A percentile compares a stretch with the other conserved stretches of the same genome.
These are phyloP conservation scores for Caranx ignobilis DNA, from an alignment of 2,113 vertebrate genomes.

Conservation along the genomic window DNA sequence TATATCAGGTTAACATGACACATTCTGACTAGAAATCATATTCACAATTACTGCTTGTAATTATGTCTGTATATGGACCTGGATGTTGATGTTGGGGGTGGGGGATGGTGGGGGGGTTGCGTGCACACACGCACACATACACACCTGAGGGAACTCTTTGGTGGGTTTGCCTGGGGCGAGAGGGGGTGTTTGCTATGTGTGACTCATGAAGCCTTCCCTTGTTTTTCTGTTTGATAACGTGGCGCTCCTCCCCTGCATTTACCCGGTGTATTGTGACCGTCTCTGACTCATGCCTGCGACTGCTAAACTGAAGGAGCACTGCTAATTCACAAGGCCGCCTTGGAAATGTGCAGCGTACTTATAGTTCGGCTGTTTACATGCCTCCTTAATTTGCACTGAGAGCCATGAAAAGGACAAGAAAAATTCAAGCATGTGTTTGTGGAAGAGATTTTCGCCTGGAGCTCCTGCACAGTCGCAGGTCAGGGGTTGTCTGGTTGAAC, in stretches of 20 bases:
- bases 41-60: not conserved
- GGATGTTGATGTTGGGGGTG: not conserved
- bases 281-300: slow-evolving; percentile 50
- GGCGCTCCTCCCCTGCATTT: slow-evolving; percentile 45
- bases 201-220: slow-evolving; percentile 53
- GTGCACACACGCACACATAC: not conserved
- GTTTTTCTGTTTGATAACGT: slow-evolving; percentile 31
- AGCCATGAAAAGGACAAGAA: slow-evolving; percentile 8
- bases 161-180: slow-evolving; percentile 29
- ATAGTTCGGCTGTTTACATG: not conserved
- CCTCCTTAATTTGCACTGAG: not conserved
- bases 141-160: slow-evolving; percentile 23
- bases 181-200: slow-evolving; percentile 44
- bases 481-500: slow-evolving; percentile 6
- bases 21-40: not conserved
- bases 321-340: slow-evolving; percentile 12
- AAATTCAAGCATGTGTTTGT: not conserved
- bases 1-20: not conserved
- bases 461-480: slow-evolving; percentile 1
- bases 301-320: slow-evolving; percentile 16
- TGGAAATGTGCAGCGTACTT: slow-evolving; percentile 14
- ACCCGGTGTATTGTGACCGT: slow-evolving; percentile 37
- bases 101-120: too few relatives aligned
- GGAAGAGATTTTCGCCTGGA: not conserved
- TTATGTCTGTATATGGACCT: not conserved